phyloP scores from a whole-genome alignment of 2,113 vertebrate species.

The Clupea harengus region DNA sequence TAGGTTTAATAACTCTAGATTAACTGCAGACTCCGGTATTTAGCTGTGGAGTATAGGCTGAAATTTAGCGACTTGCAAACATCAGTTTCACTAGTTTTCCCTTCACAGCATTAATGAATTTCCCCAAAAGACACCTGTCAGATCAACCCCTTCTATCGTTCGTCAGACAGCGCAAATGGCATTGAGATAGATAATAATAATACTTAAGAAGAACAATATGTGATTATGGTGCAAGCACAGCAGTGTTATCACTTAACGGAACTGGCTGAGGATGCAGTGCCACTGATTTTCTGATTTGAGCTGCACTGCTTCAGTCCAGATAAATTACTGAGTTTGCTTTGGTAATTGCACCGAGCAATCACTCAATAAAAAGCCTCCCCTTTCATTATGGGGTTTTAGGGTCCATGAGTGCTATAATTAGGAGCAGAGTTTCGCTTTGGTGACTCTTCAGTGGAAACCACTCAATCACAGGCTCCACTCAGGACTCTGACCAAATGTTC shows the following conservation, averaged over 20 bases:
- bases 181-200: too few species aligned
- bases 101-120: too few species aligned
- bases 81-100: too few species aligned
- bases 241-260: too few species aligned
- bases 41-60: too few species aligned
- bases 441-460: conserved; percentile 28
- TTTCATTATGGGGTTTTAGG: conserved; percentile 36
- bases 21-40: too few species aligned
- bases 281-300: not conserved
- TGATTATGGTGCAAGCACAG: not conserved
- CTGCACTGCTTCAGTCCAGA: conserved; percentile 22
- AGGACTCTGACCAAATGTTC: not conserved
- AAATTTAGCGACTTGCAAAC: too few species aligned
- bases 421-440: conserved; percentile 35
- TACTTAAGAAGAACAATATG: too few species aligned
- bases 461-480: conserved; percentile 25
- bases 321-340: conserved; percentile 48
- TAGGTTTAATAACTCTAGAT: too few species aligned
- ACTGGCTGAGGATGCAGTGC: not conserved
- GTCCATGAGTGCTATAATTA: conserved; percentile 30
- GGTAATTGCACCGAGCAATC: conserved; percentile 47
- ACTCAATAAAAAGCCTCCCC: conserved; percentile 43
- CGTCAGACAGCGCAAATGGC: too few species aligned
- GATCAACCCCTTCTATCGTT: too few species aligned
- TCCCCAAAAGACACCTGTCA: too few species aligned